Evolutionary conservation across 2,797 vertebrate genomes (phyloP).

Genomic region (Nasua narica): DNA sequence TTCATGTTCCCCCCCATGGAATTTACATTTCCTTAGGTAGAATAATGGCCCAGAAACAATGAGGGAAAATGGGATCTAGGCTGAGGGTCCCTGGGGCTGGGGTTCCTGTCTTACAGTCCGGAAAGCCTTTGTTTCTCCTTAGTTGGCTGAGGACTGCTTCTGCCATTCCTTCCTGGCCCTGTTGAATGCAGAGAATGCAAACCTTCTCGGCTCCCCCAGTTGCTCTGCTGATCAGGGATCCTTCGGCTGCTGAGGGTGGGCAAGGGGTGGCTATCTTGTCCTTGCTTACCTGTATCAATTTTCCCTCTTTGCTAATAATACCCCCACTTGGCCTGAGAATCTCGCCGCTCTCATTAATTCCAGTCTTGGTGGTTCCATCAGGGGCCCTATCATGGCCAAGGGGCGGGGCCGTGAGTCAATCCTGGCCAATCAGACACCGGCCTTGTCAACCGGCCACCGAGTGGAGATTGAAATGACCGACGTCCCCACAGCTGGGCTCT

Average conservation of each 20-base stretch:
- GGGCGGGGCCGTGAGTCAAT: background rate
- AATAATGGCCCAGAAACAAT: background rate
- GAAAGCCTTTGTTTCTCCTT: background rate
- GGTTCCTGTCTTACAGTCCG: background rate
- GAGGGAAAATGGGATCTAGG: background rate
- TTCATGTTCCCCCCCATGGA: background rate
- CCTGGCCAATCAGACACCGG: background rate
- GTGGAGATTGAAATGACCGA: background rate
- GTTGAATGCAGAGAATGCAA: background rate
- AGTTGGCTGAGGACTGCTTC: background rate
- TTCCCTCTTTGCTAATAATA: background rate
- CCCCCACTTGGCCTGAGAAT: background rate
- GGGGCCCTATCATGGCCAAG: background rate
- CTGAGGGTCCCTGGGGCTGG: background rate
- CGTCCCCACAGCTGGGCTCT: background rate
- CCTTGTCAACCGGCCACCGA: background rate
- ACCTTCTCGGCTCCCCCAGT: background rate
- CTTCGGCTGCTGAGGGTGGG: background rate
- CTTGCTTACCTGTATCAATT: background rate
- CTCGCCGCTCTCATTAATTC: background rate
- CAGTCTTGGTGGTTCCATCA: background rate
- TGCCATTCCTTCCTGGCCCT: background rate
- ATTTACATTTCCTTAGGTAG: background rate
- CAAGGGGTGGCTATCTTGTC: background rate
- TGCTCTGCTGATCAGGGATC: background rate